phyloP scores from a whole-genome alignment of 2,888 invertebrate species.

The Anagyrus pseudococci region DNA sequence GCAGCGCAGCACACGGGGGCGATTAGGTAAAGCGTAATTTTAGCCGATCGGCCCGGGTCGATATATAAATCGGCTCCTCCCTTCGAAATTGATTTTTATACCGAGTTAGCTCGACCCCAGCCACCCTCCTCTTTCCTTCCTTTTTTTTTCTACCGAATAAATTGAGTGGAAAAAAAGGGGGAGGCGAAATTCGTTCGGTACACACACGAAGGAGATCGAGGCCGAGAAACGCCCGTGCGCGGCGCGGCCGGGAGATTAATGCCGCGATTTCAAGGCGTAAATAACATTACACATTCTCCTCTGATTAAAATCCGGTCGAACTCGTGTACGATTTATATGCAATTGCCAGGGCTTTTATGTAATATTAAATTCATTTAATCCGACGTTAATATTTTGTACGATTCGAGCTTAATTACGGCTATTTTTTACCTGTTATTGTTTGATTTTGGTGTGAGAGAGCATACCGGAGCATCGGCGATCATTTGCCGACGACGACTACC shows the following conservation, averaged over 20 bases:
- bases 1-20: too few species aligned
- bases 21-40: too few species aligned
- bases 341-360: slow-evolving; percentile 22
- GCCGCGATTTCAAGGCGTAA: slow-evolving; percentile 15
- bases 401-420: slow-evolving; percentile 19
- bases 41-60: not conserved
- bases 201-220: slow-evolving; percentile 3
- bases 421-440: slow-evolving; percentile 21
- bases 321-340: slow-evolving; percentile 7
- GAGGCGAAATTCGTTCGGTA: too few species aligned
- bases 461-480: too few species aligned
- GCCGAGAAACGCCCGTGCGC: slow-evolving; percentile 1
- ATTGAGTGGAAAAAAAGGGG: too few species aligned
- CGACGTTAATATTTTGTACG: slow-evolving; percentile 3
- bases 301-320: slow-evolving; percentile 10
- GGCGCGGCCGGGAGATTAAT: slow-evolving; percentile 26
- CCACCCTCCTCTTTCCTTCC: too few species aligned
- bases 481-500: too few species aligned
- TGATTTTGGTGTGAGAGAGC: not conserved
- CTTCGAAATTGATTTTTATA: not conserved
- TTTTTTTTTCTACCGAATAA: too few species aligned
- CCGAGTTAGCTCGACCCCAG: too few species aligned
- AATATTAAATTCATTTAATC: slow-evolving; percentile 26
- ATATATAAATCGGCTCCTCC: too few species aligned
- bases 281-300: slow-evolving; percentile 23